These are phyloP conservation scores for Cephalopachus bancanus DNA, from an alignment of 2,797 vertebrate species.

Conservation along the genomic window DNA sequence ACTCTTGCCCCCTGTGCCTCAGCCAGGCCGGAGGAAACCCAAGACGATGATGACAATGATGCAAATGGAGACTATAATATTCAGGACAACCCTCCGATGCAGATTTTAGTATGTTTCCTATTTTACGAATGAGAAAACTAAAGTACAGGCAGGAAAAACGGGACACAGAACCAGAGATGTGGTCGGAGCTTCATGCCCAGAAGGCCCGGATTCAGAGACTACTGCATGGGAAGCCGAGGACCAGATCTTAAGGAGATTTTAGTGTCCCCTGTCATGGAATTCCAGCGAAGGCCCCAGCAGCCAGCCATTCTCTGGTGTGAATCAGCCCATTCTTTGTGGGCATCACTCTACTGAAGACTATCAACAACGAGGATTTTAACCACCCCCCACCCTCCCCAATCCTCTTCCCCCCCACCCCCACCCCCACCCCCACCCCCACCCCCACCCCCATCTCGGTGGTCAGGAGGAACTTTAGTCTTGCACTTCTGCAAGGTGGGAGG, in stretches of 20 bases:
- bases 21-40: background rate
- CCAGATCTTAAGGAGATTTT: background rate
- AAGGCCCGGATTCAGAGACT: background rate
- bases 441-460: fast-evolving
- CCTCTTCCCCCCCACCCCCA: too few relatives aligned
- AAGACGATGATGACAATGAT: background rate
- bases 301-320: background rate
- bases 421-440: too few relatives aligned
- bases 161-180: background rate
- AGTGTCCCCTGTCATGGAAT: background rate
- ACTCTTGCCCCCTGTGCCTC: background rate
- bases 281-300: background rate
- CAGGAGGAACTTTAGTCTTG: background rate
- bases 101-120: background rate
- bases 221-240: background rate
- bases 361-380: background rate
- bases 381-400: too few relatives aligned
- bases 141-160: background rate
- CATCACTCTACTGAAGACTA: background rate
- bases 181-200: background rate
- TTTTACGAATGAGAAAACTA: background rate
- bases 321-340: background rate
- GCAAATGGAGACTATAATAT: background rate
- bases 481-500: background rate
- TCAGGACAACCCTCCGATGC: background rate